Evolutionary conservation across 2,888 invertebrate species (phyloP).

Genomic region (Thereva unica): DNA sequence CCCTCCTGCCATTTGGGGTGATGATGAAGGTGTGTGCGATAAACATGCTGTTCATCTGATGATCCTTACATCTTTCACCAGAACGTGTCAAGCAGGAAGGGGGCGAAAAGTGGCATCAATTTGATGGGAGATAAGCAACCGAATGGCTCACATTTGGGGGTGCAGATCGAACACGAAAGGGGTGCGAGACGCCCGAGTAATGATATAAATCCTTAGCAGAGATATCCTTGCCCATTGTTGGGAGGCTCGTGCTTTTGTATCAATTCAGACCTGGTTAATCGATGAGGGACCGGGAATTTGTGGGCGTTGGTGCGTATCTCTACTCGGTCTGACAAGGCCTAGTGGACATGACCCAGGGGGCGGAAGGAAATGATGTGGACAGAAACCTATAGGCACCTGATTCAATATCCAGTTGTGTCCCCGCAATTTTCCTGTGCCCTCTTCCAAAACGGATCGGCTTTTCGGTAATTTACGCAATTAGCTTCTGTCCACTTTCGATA

Average conservation of each 20-base stretch:
- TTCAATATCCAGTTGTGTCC: conserved; percentile 6
- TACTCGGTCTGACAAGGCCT: too few species aligned
- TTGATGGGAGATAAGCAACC: conserved; percentile 7
- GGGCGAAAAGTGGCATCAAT: conserved; percentile 23
- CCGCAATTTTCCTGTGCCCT: not conserved
- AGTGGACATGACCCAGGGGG: conserved; percentile 2
- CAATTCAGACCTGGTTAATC: conserved; percentile 16
- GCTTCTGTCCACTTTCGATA: conserved; percentile 20
- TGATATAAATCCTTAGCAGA: too few species aligned
- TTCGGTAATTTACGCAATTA: conserved; percentile 30
- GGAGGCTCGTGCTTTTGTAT: not conserved
- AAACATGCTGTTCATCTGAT: conserved; percentile 31
- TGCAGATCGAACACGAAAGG: not conserved
- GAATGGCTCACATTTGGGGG: not conserved
- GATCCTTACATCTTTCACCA: conserved; percentile 18
- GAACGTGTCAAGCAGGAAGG: conserved; percentile 24
- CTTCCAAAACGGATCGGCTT: not conserved
- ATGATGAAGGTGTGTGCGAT: conserved; percentile 13
- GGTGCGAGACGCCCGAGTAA: not conserved
- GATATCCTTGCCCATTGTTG: too few species aligned
- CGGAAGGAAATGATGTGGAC: conserved; percentile 27
- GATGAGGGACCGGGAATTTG: not conserved
- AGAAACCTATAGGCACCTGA: conserved; percentile 18
- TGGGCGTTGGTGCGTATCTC: not conserved
- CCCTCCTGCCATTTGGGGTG: conserved; percentile 1